These are phyloP conservation scores for Paedocypris sp. DNA, from an alignment of 2,113 vertebrate species.

Conservation along the genomic window DNA sequence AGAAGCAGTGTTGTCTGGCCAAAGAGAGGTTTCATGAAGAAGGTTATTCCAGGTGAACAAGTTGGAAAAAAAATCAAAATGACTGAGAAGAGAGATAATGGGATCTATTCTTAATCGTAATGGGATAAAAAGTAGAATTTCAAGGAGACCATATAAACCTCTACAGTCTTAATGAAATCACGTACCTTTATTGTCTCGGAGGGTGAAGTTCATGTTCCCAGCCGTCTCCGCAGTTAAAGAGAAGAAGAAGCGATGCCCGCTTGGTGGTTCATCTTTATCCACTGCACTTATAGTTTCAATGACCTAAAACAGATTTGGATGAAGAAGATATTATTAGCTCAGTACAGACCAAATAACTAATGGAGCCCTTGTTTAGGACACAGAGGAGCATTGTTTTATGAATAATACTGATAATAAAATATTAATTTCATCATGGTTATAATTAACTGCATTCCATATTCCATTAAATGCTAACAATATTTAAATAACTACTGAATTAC, in stretches of 20 bases:
- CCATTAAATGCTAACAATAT: too few relatives aligned
- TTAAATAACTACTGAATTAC: too few relatives aligned
- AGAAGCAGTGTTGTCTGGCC: slow-evolving; percentile 70
- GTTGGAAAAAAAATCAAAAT: neutral
- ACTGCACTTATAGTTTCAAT: slow-evolving; percentile 81
- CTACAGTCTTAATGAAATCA: neutral
- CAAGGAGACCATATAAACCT: neutral
- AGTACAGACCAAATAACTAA: neutral
- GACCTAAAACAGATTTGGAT: slow-evolving; percentile 48
- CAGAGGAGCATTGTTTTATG: neutral
- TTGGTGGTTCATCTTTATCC: slow-evolving; percentile 75
- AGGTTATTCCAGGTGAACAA: neutral
- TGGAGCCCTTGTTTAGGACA: neutral
- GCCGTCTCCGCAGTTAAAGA: slow-evolving; percentile 66
- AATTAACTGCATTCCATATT: too few relatives aligned
- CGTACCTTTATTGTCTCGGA: slow-evolving; percentile 79
- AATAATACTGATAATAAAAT: too few relatives aligned
- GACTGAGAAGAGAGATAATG: neutral
- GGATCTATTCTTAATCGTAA: neutral
- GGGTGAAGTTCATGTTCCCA: slow-evolving; percentile 76
- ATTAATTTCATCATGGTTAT: too few relatives aligned
- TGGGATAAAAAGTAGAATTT: neutral
- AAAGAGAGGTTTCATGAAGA: neutral
- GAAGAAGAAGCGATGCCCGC: slow-evolving; percentile 78
- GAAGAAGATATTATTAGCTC: neutral